Conservation (phyloP, 2,113 vertebrate genomes). For the Falcunculus frontatus region DNA sequence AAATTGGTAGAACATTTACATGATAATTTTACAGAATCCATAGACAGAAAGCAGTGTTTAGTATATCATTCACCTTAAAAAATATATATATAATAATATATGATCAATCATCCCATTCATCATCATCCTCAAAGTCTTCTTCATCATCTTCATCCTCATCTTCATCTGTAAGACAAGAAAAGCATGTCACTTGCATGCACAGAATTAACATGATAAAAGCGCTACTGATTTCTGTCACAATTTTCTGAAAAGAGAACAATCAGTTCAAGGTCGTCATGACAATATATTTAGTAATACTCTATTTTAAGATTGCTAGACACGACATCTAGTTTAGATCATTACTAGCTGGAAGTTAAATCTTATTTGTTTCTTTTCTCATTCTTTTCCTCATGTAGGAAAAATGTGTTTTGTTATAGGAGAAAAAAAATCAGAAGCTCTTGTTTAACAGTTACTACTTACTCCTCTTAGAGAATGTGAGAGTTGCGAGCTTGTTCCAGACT, state of each 20-base stretch:
- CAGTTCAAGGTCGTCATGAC: not conserved
- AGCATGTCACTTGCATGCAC: not conserved
- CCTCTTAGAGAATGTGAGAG: not conserved
- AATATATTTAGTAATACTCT: not conserved
- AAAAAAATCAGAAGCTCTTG: not conserved
- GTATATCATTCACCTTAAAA: conserved; percentile 85
- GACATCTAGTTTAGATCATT: not conserved
- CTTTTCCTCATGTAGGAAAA: not conserved
- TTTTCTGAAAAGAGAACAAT: not conserved
- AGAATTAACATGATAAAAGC: not conserved
- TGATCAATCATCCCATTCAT: conserved; percentile 97
- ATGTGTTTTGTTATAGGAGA: not conserved
- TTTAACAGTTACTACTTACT: not conserved
- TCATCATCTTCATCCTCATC: conserved; percentile 97
- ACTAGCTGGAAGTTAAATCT: not conserved
- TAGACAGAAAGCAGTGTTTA: conserved; percentile 89
- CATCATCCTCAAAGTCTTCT: conserved; percentile 98
- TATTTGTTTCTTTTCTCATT: not conserved
- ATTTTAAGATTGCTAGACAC: not conserved
- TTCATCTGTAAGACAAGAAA: conserved; percentile 79
- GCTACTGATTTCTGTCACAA: not conserved
- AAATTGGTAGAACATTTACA: conserved; percentile 93
- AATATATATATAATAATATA: conserved; percentile 79
- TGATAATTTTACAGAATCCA: conserved; percentile 89
- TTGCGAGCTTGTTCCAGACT: not conserved